Percentiles rank a stretch among this genome's conserved stretches.
These are phyloP conservation scores for Ganaspis brasiliensis DNA, from an alignment of 2,888 invertebrate species.

Conservation along the genomic window DNA sequence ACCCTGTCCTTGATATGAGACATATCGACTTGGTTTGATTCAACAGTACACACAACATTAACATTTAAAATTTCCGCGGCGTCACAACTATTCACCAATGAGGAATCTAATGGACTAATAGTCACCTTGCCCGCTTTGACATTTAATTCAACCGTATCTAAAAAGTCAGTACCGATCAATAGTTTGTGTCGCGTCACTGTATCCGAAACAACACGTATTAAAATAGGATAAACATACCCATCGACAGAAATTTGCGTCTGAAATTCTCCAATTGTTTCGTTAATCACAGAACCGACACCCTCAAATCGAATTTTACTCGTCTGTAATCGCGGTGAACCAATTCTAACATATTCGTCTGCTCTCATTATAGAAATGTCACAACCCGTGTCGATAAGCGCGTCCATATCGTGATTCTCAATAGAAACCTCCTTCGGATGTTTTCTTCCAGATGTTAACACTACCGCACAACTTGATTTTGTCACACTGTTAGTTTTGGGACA, in stretches of 20 bases:
- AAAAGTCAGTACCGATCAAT: slow-evolving; percentile 53
- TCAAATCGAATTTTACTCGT: slow-evolving; percentile 41
- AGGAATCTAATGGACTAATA: neutral
- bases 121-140: neutral
- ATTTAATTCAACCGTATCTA: slow-evolving; percentile 36
- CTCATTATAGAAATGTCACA: slow-evolving; percentile 51
- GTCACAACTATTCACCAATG: neutral
- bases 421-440: slow-evolving; percentile 39
- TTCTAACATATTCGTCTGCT: slow-evolving; percentile 42
- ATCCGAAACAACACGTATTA: slow-evolving; percentile 51
- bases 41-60: neutral
- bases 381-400: slow-evolving; percentile 48
- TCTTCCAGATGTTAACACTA: neutral
- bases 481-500: slow-evolving; percentile 16
- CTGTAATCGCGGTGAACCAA: slow-evolving; percentile 23
- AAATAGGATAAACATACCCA: slow-evolving; percentile 39
- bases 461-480: neutral
- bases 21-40: neutral
- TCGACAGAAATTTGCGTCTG: slow-evolving; percentile 41
- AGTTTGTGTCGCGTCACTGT: slow-evolving; percentile 43
- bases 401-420: slow-evolving; percentile 8
- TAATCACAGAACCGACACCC: slow-evolving; percentile 42
- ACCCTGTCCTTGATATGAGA: neutral
- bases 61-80: neutral
- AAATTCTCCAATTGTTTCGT: slow-evolving; percentile 46